These are phyloP conservation scores for Glareola pratincola DNA, from an alignment of 2,113 vertebrate species.

Conservation along the genomic window DNA sequence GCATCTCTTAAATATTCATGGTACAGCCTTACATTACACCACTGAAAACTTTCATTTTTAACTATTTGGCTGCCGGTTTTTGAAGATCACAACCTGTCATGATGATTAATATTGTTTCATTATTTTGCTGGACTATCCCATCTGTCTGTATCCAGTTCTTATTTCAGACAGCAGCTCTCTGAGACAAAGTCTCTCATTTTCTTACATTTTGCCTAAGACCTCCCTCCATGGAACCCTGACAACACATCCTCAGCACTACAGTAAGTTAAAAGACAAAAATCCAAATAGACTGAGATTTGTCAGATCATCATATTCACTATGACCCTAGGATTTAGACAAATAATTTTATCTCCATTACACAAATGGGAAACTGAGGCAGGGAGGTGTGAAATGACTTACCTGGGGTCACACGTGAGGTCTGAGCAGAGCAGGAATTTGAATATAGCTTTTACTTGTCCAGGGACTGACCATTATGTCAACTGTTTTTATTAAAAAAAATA, in stretches of 20 bases:
- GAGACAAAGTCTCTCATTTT: background rate
- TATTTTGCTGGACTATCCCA: background rate
- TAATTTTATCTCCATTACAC: background rate
- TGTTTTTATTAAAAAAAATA: background rate
- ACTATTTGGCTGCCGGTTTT: background rate
- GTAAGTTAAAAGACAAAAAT: background rate
- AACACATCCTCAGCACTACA: background rate
- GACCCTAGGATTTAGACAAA: background rate
- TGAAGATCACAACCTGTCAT: background rate
- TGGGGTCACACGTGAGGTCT: background rate
- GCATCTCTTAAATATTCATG: background rate
- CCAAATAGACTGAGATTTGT: background rate
- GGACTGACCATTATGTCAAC: background rate
- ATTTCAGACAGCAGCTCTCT: background rate
- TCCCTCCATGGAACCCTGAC: background rate
- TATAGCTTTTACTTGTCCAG: background rate
- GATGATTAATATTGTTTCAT: background rate
- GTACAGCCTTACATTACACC: background rate
- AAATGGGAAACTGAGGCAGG: background rate
- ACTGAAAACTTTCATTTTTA: background rate
- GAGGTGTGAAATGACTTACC: background rate
- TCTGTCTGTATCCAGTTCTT: background rate
- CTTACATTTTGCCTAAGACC: background rate
- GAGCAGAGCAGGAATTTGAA: background rate
- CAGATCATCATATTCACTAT: rapidly evolving